Percentiles rank a stretch among this genome's conserved stretches.
Evolutionary conservation across 2,888 invertebrate species (phyloP).

Genomic region (Himalopsyche anomala): DNA sequence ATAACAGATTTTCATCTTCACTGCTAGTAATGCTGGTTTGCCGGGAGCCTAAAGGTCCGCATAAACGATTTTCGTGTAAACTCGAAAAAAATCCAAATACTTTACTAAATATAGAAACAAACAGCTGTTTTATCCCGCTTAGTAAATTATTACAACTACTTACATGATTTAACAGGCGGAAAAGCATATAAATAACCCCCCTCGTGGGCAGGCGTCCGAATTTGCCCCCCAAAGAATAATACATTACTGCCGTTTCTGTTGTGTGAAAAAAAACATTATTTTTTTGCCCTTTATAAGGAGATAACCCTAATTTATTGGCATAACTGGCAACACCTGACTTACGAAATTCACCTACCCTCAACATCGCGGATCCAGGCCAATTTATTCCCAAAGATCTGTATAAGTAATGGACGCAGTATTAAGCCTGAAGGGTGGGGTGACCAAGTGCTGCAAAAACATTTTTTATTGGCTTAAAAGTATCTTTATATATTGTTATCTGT

Average conservation of each 20-base stretch:
- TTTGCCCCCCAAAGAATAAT: constrained; percentile 28
- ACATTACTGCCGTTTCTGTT: constrained; percentile 27
- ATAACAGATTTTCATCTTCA: too few relatives aligned
- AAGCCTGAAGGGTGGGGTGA: constrained; percentile 6
- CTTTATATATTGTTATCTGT: too few relatives aligned
- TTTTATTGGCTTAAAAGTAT: too few relatives aligned
- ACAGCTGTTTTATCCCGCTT: background rate
- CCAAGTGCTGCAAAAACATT: background rate
- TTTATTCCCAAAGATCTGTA: constrained; percentile 40
- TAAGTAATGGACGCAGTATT: constrained; percentile 31
- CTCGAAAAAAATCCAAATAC: too few relatives aligned
- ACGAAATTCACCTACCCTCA: constrained; percentile 16
- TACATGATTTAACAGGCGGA: constrained; percentile 18
- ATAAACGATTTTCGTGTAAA: too few relatives aligned
- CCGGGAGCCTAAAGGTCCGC: too few relatives aligned
- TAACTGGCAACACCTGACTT: constrained; percentile 42
- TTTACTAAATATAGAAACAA: too few relatives aligned
- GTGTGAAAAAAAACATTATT: constrained; percentile 24
- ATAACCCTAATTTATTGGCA: constrained; percentile 42
- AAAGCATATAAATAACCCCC: constrained; percentile 24
- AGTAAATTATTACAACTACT: constrained; percentile 27
- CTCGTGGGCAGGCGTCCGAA: background rate
- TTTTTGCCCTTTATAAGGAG: constrained; percentile 29
- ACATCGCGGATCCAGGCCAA: constrained; percentile 23
- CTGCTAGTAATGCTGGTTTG: too few relatives aligned